phyloP scores from a whole-genome alignment of 2,113 vertebrate species.

The Tupaia chinensis region DNA sequence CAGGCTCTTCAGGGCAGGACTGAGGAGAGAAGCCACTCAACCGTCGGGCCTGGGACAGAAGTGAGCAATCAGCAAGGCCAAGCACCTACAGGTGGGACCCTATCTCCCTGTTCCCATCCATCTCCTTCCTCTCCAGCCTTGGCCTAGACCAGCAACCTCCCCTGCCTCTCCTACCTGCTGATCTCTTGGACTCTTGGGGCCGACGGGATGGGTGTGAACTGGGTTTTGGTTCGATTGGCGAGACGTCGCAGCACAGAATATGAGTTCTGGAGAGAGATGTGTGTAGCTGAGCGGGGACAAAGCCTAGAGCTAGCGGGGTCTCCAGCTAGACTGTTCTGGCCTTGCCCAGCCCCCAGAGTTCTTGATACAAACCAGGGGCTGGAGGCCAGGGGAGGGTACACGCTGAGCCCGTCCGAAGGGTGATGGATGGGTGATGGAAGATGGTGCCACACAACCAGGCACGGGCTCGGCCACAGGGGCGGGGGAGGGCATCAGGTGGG shows the following conservation, averaged over 20 bases:
- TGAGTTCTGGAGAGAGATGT: constrained; percentile 65
- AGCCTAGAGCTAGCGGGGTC: not conserved
- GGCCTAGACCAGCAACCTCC: not conserved
- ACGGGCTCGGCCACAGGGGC: not conserved
- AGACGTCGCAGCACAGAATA: constrained; percentile 64
- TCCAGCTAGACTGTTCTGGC: not conserved
- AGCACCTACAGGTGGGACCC: not conserved
- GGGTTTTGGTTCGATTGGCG: constrained; percentile 4
- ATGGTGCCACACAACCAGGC: not conserved
- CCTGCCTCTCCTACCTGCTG: constrained; percentile 68
- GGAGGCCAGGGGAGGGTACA: constrained; percentile 54
- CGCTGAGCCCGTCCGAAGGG: constrained; percentile 79
- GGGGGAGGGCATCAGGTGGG: constrained; percentile 24
- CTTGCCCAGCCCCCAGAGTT: not conserved
- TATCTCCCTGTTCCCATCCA: not conserved
- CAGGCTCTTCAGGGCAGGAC: constrained; percentile 58
- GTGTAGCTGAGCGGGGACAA: not conserved
- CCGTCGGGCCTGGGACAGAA: constrained; percentile 58
- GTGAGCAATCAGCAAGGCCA: not conserved
- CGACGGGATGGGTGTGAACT: constrained; percentile 48
- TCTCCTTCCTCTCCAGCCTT: not conserved
- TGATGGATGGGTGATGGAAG: not conserved
- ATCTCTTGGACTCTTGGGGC: not conserved
- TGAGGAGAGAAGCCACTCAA: constrained; percentile 61
- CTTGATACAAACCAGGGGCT: constrained; percentile 69